Conservation (phyloP, 2,797 vertebrate species). For the Neolamprologus multifasciatus region DNA sequence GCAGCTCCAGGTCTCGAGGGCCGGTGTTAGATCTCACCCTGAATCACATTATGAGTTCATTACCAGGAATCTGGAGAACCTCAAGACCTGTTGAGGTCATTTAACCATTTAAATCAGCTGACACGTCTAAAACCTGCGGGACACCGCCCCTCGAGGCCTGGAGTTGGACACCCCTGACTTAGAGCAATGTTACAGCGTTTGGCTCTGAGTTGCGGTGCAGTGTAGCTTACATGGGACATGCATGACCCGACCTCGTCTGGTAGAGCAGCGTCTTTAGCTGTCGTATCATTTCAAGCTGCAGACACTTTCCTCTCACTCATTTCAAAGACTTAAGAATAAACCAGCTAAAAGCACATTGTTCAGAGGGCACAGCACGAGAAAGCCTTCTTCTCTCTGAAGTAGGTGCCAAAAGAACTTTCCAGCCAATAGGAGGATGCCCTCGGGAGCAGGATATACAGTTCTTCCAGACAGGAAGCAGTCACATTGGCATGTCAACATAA, state of each 20-base stretch:
- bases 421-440: slow-evolving; percentile 18
- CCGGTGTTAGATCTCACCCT: background rate
- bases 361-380: background rate
- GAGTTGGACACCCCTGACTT: background rate
- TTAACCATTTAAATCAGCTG: background rate
- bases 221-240: rapidly evolving
- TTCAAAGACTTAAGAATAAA: background rate
- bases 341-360: background rate
- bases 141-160: background rate
- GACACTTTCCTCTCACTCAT: background rate
- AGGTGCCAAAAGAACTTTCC: background rate
- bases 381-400: background rate
- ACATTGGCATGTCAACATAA: slow-evolving; percentile 44
- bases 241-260: background rate
- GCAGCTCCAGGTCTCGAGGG: background rate
- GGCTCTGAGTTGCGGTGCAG: background rate
- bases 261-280: background rate
- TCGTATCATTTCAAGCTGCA: background rate
- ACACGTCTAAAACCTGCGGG: background rate
- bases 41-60: background rate
- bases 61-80: background rate
- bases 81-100: background rate
- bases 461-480: slow-evolving; percentile 49
- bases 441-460: slow-evolving; percentile 35
- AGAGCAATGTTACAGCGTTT: rapidly evolving